Base-by-base conservation (phyloP, 2,113 vertebrate species). In the Pedionomus torquatus region DNA sequence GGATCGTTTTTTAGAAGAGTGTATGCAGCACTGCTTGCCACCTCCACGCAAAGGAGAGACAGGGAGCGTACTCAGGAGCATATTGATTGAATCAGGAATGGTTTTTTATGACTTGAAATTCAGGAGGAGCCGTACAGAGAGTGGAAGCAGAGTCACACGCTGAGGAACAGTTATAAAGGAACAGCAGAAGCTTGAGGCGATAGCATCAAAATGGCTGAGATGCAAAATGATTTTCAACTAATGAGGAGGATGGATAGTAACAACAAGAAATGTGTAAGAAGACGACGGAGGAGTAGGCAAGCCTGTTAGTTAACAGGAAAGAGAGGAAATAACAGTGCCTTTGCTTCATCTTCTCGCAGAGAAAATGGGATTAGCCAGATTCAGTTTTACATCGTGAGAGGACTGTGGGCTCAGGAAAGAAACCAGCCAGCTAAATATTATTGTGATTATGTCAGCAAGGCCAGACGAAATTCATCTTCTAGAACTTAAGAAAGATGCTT, bases 31-130 rank as follows among this genome's bases (percentile, higher is more conserved):
- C 19, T 84, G 31, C 41, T 72, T 63, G 8, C 28, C 57, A 6
- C 5, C 52, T 55, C 0, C 4, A 0, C 25, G 71, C 25, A 54
- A 31, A 46, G n/a, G 46, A 49, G 60, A 76, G 35, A 17, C 10
- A 51, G 85, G 66, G n/a, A 66, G 37, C 14, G 1, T 39, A 4
- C 60, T 58, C 44, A 76, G 57, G 25, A 64, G 5, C 10, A 7
- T 74, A 21, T 57, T 77, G 89, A 41, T 83, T 81, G 55, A 54
- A 66, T 66, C 12, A 6, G 60, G 51, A 54, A 24, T 3, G 2
- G 28, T 91, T 86, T 91, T 86, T 78, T 68, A 31, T 87, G 30
- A 35, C 48, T 60, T 79, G 81, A 66, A 71, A 75, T 75, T 82
- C 16, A 51, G 55, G 72, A 83, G 51, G 35, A 95, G 54, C 25